phyloP scores from a whole-genome alignment of 2,797 vertebrate species.

The Glyptemys insculpta region DNA sequence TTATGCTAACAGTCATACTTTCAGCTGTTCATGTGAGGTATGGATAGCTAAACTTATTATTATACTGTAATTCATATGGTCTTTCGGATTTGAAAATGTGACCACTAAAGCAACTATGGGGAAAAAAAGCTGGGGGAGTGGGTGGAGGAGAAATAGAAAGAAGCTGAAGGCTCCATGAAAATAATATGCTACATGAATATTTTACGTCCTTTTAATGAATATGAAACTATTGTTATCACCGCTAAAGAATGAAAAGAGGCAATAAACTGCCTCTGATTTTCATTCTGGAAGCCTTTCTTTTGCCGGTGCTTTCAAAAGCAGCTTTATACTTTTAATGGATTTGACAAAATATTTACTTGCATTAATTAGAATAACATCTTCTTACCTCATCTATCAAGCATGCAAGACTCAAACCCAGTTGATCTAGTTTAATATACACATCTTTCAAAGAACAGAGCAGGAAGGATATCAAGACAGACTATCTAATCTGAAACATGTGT shows the following conservation, averaged over 20 bases:
- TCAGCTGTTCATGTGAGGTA: not conserved
- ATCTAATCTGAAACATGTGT: not conserved
- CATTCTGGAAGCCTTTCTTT: not conserved
- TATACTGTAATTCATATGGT: slow-evolving; percentile 54
- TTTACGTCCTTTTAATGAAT: slow-evolving; percentile 17
- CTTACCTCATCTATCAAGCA: not conserved
- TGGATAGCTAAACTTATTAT: slow-evolving; percentile 11
- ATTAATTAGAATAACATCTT: not conserved
- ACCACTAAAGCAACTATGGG: slow-evolving; percentile 9
- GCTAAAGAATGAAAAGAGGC: not conserved
- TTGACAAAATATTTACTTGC: not conserved
- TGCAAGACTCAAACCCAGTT: not conserved
- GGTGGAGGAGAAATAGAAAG: slow-evolving; percentile 25
- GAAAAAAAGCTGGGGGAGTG: not conserved
- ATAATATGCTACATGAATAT: slow-evolving; percentile 41
- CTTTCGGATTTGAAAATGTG: slow-evolving; percentile 57
- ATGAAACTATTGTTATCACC: not conserved
- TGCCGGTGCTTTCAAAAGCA: not conserved
- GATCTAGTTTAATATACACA: slow-evolving; percentile 1
- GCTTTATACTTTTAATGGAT: not conserved
- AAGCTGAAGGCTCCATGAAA: slow-evolving; percentile 11
- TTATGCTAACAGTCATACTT: slow-evolving; percentile 39
- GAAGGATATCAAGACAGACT: slow-evolving; percentile 32
- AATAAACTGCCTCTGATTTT: not conserved
- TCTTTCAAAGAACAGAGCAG: slow-evolving; percentile 32